Evolutionary conservation across 2,888 invertebrate species (phyloP).

Genomic region (Parnassius smintheus): DNA sequence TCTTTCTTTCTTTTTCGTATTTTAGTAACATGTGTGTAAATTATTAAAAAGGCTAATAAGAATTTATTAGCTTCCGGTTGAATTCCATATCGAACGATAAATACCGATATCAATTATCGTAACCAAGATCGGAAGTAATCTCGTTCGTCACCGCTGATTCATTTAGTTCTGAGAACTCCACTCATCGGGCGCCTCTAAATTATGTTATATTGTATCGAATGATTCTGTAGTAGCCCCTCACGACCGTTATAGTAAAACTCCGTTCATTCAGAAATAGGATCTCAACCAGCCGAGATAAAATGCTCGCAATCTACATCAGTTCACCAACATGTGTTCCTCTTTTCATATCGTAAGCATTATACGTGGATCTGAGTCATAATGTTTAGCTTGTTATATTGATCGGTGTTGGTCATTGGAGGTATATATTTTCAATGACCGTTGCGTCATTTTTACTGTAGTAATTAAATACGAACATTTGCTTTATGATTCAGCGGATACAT

Average conservation of each 20-base stretch:
- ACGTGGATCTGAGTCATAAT: slow-evolving; percentile 30
- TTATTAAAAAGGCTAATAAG: too few relatives aligned
- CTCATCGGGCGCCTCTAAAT: slow-evolving; percentile 47
- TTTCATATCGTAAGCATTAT: slow-evolving; percentile 53
- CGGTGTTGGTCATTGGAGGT: slow-evolving; percentile 35
- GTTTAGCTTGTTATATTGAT: slow-evolving; percentile 27
- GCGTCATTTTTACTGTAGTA: slow-evolving; percentile 16
- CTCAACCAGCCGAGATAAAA: slow-evolving; percentile 54
- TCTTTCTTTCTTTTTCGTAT: too few relatives aligned
- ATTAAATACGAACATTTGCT: slow-evolving; percentile 20
- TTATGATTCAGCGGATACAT: slow-evolving; percentile 18
- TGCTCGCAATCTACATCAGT: slow-evolving; percentile 41
- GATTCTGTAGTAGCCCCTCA: slow-evolving; percentile 43
- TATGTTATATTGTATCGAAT: slow-evolving; percentile 44
- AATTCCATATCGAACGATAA: slow-evolving; percentile 32
- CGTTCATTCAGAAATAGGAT: slow-evolving; percentile 66
- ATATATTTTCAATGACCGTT: slow-evolving; percentile 30
- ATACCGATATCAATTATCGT: slow-evolving; percentile 26
- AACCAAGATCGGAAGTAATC: slow-evolving; percentile 58
- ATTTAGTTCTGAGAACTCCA: slow-evolving; percentile 39
- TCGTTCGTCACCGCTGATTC: slow-evolving; percentile 48
- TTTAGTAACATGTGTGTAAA: too few relatives aligned
- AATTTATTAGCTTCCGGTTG: neutral
- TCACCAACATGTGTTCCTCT: slow-evolving; percentile 43
- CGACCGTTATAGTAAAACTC: slow-evolving; percentile 44